phyloP scores from a whole-genome alignment of 2,888 invertebrate genomes.

The Rhingia campestris region DNA sequence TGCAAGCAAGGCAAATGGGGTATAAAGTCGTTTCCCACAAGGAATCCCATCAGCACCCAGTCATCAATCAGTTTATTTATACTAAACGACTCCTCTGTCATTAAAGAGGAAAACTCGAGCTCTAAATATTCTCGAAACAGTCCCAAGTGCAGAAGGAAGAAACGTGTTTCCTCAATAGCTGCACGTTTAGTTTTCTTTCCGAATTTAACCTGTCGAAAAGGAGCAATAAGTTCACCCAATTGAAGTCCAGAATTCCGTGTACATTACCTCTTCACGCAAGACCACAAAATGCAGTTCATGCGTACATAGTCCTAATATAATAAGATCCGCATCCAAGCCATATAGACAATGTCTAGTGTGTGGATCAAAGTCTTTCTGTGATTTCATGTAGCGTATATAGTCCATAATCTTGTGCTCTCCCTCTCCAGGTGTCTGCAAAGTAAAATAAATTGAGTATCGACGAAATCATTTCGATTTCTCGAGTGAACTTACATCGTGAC shows the following conservation, averaged over 20 bases:
- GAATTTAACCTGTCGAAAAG: slow-evolving; percentile 87
- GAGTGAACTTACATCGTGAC: slow-evolving; percentile 89
- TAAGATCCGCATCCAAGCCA: slow-evolving; percentile 98
- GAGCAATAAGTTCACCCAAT: too few species aligned
- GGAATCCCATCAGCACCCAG: slow-evolving; percentile 98
- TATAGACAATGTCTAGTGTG: slow-evolving; percentile 98
- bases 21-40: slow-evolving; percentile 99
- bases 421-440: slow-evolving; percentile 93
- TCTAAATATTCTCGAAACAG: slow-evolving; percentile 96
- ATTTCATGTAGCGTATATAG: slow-evolving; percentile 94
- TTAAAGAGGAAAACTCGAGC: slow-evolving; percentile 91
- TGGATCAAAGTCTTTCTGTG: slow-evolving; percentile 92
- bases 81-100: slow-evolving; percentile 88
- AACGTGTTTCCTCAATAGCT: slow-evolving; percentile 94
- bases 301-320: slow-evolving; percentile 97
- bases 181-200: slow-evolving; percentile 87
- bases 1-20: slow-evolving; percentile 97
- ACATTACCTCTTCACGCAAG: slow-evolving; percentile 93
- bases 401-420: slow-evolving; percentile 99
- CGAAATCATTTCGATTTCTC: not conserved
- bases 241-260: too few species aligned
- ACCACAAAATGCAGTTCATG: slow-evolving; percentile 98
- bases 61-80: slow-evolving; percentile 97
- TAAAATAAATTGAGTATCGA: slow-evolving; percentile 8
- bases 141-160: slow-evolving; percentile 95